Evolutionary conservation across 2,113 vertebrate species (phyloP).

Genomic region (Potamarius usumacintae): DNA sequence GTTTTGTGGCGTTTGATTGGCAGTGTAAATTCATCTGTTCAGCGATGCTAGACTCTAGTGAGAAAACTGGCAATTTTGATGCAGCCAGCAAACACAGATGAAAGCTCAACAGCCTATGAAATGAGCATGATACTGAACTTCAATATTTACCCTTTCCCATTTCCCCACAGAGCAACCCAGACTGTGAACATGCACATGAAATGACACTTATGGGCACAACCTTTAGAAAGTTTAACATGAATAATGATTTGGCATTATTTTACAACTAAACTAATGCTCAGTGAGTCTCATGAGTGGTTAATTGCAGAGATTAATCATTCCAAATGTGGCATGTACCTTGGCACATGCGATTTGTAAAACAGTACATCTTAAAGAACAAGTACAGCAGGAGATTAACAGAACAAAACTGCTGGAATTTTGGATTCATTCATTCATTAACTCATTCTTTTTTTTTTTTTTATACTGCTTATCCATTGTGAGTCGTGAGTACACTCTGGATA

Average conservation of each 20-base stretch:
- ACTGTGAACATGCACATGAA: neutral
- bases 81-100: slow-evolving; percentile 39
- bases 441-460: too few relatives aligned
- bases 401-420: neutral
- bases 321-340: neutral
- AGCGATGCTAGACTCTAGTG: slow-evolving; percentile 15
- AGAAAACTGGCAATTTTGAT: slow-evolving; percentile 33
- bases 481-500: too few relatives aligned
- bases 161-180: neutral
- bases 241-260: neutral
- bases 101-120: slow-evolving; percentile 49
- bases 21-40: slow-evolving; percentile 8
- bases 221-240: neutral
- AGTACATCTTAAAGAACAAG: neutral
- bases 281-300: neutral
- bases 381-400: neutral
- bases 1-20: slow-evolving; percentile 29
- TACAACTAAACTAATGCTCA: neutral
- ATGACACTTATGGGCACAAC: slow-evolving; percentile 7
- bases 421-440: neutral
- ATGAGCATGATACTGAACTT: slow-evolving; percentile 48
- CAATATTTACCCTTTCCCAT: slow-evolving; percentile 42
- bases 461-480: too few relatives aligned
- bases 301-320: neutral
- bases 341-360: neutral